Percentiles rank a stretch among this genome's conserved stretches.
Evolutionary conservation across 1,140 invertebrate genomes (phyloP).

Genomic region (Pseudomyrmex pallidus): DNA sequence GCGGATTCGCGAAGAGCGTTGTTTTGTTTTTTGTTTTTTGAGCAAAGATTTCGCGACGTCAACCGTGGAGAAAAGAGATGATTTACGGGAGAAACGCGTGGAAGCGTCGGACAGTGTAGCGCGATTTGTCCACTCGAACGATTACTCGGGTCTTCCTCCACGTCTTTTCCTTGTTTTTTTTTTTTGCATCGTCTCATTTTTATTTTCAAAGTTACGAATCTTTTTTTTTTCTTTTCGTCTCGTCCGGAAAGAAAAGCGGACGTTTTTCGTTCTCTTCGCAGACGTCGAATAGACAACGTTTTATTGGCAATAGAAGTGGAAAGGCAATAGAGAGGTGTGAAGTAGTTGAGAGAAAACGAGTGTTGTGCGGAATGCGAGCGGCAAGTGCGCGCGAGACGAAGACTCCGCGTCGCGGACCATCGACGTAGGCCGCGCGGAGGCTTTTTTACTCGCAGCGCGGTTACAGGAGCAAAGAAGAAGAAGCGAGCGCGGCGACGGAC

Average conservation of each 20-base stretch:
- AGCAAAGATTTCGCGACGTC: not conserved
- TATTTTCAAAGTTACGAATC: too few relatives aligned
- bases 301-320: too few relatives aligned
- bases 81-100: not conserved
- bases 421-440: not conserved
- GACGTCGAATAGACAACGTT: too few relatives aligned
- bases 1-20: not conserved
- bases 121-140: slow-evolving; percentile 11
- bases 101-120: not conserved
- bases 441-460: not conserved
- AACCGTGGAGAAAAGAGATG: not conserved
- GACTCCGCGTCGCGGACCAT: slow-evolving; percentile 18
- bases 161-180: not conserved
- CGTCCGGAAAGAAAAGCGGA: too few relatives aligned
- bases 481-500: not conserved
- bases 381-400: slow-evolving; percentile 21
- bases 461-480: not conserved
- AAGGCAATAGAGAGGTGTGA: not conserved
- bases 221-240: too few relatives aligned
- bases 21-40: too few relatives aligned
- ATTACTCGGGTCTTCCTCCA: not conserved
- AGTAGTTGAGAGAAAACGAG: too few relatives aligned
- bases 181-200: not conserved
- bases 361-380: slow-evolving; percentile 29
- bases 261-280: too few relatives aligned